A percentile compares a stretch with the other conserved stretches of the same genome.
phyloP scores from a whole-genome alignment of 2,797 vertebrate genomes.

The Saguinus oedipus region DNA sequence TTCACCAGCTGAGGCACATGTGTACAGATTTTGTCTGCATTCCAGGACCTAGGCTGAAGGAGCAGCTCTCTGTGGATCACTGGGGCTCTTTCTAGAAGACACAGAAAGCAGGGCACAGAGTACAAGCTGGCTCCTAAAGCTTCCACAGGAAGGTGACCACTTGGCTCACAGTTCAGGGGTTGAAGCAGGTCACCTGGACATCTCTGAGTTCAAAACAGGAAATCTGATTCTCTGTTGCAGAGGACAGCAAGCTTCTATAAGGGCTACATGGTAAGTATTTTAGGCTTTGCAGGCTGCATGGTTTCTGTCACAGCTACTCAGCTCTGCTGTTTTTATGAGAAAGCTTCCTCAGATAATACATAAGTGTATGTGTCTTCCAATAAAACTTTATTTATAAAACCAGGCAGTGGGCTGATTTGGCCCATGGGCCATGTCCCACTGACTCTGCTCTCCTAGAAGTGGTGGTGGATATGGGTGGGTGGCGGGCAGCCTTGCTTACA shows the following conservation, averaged over 20 bases:
- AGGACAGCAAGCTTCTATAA: background rate
- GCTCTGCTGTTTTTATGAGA: no score
- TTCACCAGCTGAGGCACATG: background rate
- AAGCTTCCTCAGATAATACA: no score
- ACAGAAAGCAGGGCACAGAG: background rate
- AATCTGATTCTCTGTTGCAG: no score
- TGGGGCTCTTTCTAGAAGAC: background rate
- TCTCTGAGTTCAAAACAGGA: background rate
- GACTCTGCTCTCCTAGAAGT: no score
- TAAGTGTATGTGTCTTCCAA: no score
- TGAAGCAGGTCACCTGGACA: background rate
- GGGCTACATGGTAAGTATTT: background rate
- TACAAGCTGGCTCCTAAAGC: background rate
- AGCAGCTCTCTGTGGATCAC: background rate
- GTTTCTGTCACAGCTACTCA: no score
- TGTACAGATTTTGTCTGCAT: background rate
- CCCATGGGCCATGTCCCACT: background rate
- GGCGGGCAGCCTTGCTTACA: fast-evolving
- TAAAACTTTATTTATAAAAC: background rate
- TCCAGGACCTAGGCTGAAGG: no score
- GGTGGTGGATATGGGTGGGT: background rate
- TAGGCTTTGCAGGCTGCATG: background rate
- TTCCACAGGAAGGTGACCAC: background rate
- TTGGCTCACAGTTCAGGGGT: background rate
- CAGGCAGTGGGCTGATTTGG: background rate